phyloP scores from a whole-genome alignment of 1,140 invertebrate genomes.

The Leptinotarsa defecta region DNA sequence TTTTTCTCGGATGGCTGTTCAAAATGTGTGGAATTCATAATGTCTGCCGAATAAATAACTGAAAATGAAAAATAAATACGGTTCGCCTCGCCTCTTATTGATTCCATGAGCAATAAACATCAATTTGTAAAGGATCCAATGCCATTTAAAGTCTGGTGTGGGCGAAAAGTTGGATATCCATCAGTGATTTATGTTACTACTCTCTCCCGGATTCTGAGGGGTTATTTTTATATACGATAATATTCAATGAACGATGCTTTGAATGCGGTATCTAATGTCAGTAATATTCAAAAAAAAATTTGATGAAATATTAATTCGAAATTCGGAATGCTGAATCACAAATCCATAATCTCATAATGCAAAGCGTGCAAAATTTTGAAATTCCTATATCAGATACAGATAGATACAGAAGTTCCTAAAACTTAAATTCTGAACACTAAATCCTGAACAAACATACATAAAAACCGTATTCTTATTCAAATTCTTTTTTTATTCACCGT shows the following conservation, averaged over 20 bases:
- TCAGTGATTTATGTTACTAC: slow-evolving; percentile 1
- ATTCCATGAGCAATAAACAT: slow-evolving; percentile 1
- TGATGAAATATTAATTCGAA: too few relatives aligned
- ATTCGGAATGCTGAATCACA: too few relatives aligned
- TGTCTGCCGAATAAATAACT: not conserved
- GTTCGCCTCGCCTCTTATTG: not conserved
- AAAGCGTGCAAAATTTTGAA: too few relatives aligned
- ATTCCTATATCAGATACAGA: too few relatives aligned
- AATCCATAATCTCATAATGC: too few relatives aligned
- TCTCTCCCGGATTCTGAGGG: not conserved
- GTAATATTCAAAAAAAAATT: too few relatives aligned
- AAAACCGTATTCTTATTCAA: too few relatives aligned
- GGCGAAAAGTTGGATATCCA: slow-evolving; percentile 2
- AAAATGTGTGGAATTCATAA: not conserved
- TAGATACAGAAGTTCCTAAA: too few relatives aligned
- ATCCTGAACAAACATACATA: too few relatives aligned
- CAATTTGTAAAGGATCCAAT: slow-evolving; percentile 1
- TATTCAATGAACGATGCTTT: not conserved
- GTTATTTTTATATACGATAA: not conserved
- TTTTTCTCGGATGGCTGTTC: not conserved
- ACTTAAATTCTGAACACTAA: too few relatives aligned
- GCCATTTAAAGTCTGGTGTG: not conserved
- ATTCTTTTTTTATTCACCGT: too few relatives aligned
- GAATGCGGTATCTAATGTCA: not conserved
- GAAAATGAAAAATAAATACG: slow-evolving; percentile 9